Evolutionary conservation across 2,113 vertebrate genomes (phyloP).

Genomic region (Rafetus swinhoei): DNA sequence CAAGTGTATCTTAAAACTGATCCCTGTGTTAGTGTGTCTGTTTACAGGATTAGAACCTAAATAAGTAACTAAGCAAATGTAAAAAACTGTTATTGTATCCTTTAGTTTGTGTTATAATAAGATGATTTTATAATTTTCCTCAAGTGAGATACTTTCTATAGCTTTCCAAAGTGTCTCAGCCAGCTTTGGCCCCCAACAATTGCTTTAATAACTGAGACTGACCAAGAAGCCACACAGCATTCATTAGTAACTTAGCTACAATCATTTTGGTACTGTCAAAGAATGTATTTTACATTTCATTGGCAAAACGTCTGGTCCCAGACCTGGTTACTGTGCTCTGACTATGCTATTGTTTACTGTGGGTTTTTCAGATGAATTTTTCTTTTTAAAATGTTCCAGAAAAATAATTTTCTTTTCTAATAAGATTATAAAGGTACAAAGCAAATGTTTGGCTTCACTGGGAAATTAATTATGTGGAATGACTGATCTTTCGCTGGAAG

Average conservation of each 20-base stretch:
- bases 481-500: constrained; percentile 60
- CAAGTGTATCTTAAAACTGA: background rate
- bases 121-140: constrained; percentile 34
- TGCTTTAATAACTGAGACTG: constrained; percentile 72
- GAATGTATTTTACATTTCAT: constrained; percentile 68
- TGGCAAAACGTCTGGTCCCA: constrained; percentile 62
- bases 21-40: background rate
- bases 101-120: constrained; percentile 39
- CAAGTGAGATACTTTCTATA: constrained; percentile 45
- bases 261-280: constrained; percentile 74
- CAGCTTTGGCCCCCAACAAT: constrained; percentile 64
- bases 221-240: constrained; percentile 59
- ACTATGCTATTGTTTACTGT: constrained; percentile 12
- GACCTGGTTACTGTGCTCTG: constrained; percentile 27
- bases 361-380: constrained; percentile 46
- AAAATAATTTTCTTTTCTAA: constrained; percentile 30
- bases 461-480: constrained; percentile 73
- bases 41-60: background rate
- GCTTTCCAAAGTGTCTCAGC: constrained; percentile 46
- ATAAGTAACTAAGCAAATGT: constrained; percentile 6
- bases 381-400: constrained; percentile 37
- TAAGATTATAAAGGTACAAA: constrained; percentile 54
- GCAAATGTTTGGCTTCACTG: constrained; percentile 64
- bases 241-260: constrained; percentile 69
- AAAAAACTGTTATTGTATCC: constrained; percentile 18